These are phyloP conservation scores for Cactoblastis cactorum DNA, from an alignment of 2,888 invertebrate genomes.

Conservation along the genomic window DNA sequence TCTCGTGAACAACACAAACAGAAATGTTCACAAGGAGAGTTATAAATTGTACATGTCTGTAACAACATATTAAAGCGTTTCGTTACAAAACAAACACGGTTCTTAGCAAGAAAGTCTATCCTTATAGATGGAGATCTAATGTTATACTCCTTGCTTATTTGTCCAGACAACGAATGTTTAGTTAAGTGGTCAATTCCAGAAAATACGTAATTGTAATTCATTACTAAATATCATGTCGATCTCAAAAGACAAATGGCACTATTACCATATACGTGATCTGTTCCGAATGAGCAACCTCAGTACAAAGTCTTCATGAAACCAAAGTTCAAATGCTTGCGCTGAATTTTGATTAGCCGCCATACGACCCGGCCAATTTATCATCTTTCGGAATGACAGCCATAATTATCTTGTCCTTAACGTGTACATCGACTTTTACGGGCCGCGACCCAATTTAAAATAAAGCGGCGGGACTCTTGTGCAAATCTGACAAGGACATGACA, in stretches of 20 bases:
- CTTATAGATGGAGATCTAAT: too few species aligned
- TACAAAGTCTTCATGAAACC: conserved; percentile 51
- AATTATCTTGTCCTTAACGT: conserved; percentile 65
- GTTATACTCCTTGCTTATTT: not conserved
- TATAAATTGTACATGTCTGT: too few species aligned
- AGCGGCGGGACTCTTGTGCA: conserved; percentile 26
- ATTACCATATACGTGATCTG: conserved; percentile 46
- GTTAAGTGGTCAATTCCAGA: not conserved
- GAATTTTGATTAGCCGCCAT: conserved; percentile 63
- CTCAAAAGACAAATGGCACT: conserved; percentile 16
- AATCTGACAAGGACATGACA: conserved; percentile 24
- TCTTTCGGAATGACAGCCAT: conserved; percentile 56
- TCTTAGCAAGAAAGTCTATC: too few species aligned
- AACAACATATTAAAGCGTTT: too few species aligned
- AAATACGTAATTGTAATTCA: not conserved
- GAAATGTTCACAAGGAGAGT: too few species aligned
- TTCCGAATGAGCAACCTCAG: conserved; percentile 42
- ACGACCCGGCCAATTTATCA: conserved; percentile 55
- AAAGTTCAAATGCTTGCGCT: conserved; percentile 63
- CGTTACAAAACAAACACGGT: too few species aligned
- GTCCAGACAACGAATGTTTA: not conserved
- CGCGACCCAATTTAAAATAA: conserved; percentile 47
- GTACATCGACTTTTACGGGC: conserved; percentile 41
- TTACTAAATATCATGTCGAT: conserved; percentile 11
- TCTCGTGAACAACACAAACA: too few species aligned